These are phyloP conservation scores for Mayetiola destructor DNA, from an alignment of 2,888 invertebrate genomes.

Conservation along the genomic window DNA sequence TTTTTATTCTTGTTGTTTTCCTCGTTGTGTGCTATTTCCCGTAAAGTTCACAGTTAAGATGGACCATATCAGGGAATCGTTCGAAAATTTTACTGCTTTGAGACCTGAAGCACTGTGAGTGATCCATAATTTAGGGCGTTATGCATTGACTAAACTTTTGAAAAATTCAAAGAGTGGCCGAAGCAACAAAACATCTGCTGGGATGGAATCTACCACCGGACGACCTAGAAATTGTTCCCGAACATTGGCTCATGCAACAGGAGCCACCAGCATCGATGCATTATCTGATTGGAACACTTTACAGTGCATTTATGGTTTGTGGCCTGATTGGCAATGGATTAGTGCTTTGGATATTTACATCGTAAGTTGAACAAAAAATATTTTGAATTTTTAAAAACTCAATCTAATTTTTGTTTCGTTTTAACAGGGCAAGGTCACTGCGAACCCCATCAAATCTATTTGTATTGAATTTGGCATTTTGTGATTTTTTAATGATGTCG, in stretches of 20 bases:
- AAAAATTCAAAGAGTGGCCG: no score
- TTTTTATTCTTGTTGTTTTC: no score
- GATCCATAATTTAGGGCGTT: no score
- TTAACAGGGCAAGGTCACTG: constrained; percentile 30
- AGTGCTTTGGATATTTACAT: constrained; percentile 69
- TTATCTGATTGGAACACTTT: constrained; percentile 62
- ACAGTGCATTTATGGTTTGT: constrained; percentile 56
- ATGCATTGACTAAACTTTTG: no score
- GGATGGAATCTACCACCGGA: constrained; percentile 66
- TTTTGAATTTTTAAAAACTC: no score
- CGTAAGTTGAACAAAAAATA: no score
- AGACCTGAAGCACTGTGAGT: constrained; percentile 17
- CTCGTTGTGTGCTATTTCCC: no score
- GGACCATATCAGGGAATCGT: constrained; percentile 9
- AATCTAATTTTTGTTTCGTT: no score
- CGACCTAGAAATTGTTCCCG: constrained; percentile 59
- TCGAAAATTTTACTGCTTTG: constrained; percentile 17
- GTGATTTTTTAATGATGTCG: constrained; percentile 77
- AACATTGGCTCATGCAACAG: constrained; percentile 65
- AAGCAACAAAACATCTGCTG: constrained; percentile 38
- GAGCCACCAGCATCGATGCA: constrained; percentile 72
- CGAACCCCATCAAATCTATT: constrained; percentile 62
- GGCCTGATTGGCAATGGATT: constrained; percentile 68
- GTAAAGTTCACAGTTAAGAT: no score
- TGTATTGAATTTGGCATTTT: constrained; percentile 65